These are phyloP conservation scores for Zoanthus sansibaricus DNA, from an alignment of 92 coral and sea anemone genomes.

Conservation along the genomic window DNA sequence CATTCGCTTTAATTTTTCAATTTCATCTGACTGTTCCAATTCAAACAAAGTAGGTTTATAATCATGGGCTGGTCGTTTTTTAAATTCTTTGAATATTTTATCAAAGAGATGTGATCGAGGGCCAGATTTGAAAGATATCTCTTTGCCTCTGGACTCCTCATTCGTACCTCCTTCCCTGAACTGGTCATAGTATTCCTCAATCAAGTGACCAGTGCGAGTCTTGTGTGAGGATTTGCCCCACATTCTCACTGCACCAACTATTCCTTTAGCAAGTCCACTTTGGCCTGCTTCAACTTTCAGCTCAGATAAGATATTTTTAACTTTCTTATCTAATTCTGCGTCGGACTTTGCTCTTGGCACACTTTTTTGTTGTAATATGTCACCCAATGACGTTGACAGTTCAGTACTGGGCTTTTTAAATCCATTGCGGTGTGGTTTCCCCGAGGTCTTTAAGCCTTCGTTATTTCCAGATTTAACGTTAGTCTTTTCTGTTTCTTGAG, in stretches of 20 bases:
- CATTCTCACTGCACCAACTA: constrained; percentile 75
- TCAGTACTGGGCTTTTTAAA: constrained; percentile 41
- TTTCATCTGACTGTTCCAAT: constrained; percentile 44
- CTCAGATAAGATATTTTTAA: constrained; percentile 70
- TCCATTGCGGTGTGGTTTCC: not conserved
- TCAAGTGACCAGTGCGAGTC: constrained; percentile 36
- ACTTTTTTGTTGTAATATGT: constrained; percentile 14
- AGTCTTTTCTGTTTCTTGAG: constrained; percentile 13
- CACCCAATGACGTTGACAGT: not conserved
- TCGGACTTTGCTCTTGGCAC: constrained; percentile 40
- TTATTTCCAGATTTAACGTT: not conserved
- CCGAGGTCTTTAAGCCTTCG: not conserved
- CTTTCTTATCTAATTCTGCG: constrained; percentile 66
- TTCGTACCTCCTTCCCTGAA: constrained; percentile 26
- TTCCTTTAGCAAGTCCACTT: constrained; percentile 69
- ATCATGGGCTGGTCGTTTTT: not conserved
- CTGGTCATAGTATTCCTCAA: constrained; percentile 50
- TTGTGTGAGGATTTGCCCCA: constrained; percentile 74
- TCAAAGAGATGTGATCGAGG: constrained; percentile 69
- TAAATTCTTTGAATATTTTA: constrained; percentile 32
- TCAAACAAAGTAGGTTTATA: constrained; percentile 51
- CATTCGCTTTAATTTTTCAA: constrained; percentile 47
- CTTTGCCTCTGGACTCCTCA: constrained; percentile 14
- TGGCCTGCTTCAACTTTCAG: constrained; percentile 71
- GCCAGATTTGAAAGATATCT: constrained; percentile 54